A percentile compares a stretch with the other conserved stretches of the same genome.
Evolutionary conservation across 2,888 invertebrate species (phyloP).

Genomic region (Cosmopolites sordidus): DNA sequence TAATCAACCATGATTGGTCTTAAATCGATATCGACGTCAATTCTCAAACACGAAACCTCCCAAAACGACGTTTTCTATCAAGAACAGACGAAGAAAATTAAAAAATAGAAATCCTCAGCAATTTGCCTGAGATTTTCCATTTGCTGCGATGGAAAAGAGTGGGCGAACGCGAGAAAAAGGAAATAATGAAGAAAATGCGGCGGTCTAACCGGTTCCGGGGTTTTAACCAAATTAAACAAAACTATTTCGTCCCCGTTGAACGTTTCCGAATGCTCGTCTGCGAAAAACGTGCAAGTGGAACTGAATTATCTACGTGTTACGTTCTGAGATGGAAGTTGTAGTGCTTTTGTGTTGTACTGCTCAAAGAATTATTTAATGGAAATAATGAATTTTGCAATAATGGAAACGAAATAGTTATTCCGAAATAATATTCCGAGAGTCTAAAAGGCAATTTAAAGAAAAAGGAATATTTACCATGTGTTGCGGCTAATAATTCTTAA

Average conservation of each 20-base stretch:
- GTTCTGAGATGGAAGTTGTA: neutral
- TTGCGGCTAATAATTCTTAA: no score
- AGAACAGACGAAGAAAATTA: neutral
- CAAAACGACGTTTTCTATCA: no score
- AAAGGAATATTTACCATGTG: no score
- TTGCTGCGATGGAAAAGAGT: conserved; percentile 2
- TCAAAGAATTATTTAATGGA: no score
- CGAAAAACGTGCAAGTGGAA: conserved; percentile 13
- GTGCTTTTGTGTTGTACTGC: no score
- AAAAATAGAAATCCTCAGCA: neutral
- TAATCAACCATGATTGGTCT: no score
- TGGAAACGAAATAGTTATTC: no score
- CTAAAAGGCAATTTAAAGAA: no score
- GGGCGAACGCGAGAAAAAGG: conserved; percentile 4
- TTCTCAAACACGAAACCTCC: no score
- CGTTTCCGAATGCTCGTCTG: conserved; percentile 16
- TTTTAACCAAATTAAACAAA: conserved; percentile 25
- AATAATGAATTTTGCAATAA: no score
- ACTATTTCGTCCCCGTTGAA: conserved; percentile 13
- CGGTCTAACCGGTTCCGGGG: conserved; percentile 14
- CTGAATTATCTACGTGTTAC: conserved; percentile 14
- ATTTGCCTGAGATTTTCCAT: neutral
- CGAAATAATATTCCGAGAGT: no score
- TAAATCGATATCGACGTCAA: no score
- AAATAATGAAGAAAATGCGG: conserved; percentile 14